phyloP scores from a whole-genome alignment of 2,888 invertebrate species.

The Yponomeuta cagnagella region DNA sequence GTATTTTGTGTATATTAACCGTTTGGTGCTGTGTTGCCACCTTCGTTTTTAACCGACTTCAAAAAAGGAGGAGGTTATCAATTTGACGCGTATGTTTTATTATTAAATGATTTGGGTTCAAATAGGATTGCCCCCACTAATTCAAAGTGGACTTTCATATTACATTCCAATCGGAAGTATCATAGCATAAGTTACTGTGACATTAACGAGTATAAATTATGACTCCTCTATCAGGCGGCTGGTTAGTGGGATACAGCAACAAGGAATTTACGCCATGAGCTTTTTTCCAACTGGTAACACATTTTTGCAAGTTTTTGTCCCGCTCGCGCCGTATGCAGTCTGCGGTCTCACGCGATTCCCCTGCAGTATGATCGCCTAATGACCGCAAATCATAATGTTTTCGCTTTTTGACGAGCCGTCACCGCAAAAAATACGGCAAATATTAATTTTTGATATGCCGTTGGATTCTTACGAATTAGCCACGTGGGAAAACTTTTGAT shows the following conservation, averaged over 20 bases:
- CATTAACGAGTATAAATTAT: not conserved
- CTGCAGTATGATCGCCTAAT: conserved; percentile 56
- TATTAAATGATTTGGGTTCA: too few relatives aligned
- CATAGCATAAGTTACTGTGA: not conserved
- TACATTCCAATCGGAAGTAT: not conserved
- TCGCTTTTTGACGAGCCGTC: conserved; percentile 26
- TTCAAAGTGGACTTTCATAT: not conserved
- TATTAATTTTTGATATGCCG: conserved; percentile 62
- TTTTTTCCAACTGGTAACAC: not conserved
- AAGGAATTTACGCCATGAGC: not conserved
- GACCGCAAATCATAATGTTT: conserved; percentile 56
- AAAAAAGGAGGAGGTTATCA: too few relatives aligned
- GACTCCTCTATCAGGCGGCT: not conserved
- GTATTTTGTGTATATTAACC: conserved; percentile 42
- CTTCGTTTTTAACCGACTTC: conserved; percentile 17
- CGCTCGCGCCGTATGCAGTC: conserved; percentile 20
- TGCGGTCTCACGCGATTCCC: conserved; percentile 51
- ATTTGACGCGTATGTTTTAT: too few relatives aligned
- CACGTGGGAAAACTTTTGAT: conserved; percentile 10
- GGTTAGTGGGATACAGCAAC: not conserved
- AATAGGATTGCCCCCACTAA: too few relatives aligned
- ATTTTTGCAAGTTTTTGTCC: not conserved
- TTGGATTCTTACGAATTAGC: conserved; percentile 26
- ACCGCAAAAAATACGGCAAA: conserved; percentile 45
- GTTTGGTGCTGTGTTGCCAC: conserved; percentile 26